Base-by-base conservation (phyloP, 2,113 vertebrate genomes). In the Corythaeola cristata region DNA sequence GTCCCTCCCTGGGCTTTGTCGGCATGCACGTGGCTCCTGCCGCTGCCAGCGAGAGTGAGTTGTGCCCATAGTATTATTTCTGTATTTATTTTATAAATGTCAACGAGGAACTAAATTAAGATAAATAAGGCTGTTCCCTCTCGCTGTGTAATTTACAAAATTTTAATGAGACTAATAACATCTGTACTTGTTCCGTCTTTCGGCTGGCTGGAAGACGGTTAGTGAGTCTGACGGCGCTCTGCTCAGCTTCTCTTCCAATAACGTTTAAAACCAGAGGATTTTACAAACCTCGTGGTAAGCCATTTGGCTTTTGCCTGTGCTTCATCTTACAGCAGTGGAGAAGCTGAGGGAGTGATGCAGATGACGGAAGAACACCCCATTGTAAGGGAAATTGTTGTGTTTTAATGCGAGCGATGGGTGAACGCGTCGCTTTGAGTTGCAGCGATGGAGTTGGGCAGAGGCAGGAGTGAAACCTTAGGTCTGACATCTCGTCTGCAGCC, bases 31-130 rank as follows among this genome's bases (percentile, higher is more conserved):
- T 10, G 71, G 19, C 63, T 64, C 32, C 44, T 44, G 49, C 82
- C 49, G 85, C 53, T 64, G 53, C 58, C 58, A 35, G 30, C 4
- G 30, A 24, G 88, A 64, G 37, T 49, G 79, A 73, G 11, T 64
- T 69, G 67, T 75, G 55, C 41, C 73, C n/a, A 3, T 5, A 33
- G 66, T 68, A 27, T 49, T 76, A 64, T 33, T 93, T 80, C 75
- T 37, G 59, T 75, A 41, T 94, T 96, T 90, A 64, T 94, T 96
- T 95, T 95, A 39, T 85, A 90, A 89, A 93, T 90, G 88, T 95
- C 85, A 91, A 33, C 26, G 44, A 81, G 78, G 35, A 87, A 35
- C 47, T 84, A 81, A 95, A 93, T 87, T 37, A 89, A 96, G 89
- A 84, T 82, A 92, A 94, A 92, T 89, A 81, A 67, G 60, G 69